Conservation (phyloP, 2,888 invertebrate species). For the Campoletis raptor region DNA sequence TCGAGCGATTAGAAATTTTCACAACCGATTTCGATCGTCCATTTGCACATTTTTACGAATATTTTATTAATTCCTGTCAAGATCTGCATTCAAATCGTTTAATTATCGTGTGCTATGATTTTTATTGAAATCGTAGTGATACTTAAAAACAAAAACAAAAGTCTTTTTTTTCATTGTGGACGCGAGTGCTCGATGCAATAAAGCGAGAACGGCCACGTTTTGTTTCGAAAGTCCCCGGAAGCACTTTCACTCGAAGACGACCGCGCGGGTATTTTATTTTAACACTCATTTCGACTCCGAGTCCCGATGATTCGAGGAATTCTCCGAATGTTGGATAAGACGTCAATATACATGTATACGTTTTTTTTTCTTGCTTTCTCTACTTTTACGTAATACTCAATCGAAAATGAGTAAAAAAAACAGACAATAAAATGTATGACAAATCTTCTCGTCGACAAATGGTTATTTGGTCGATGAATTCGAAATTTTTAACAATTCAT, state of each 20-base stretch:
- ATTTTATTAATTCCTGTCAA: not conserved
- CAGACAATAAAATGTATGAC: not conserved
- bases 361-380: constrained; percentile 12
- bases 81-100: not conserved
- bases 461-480: not conserved
- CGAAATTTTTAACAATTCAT: not conserved
- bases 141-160: constrained; percentile 5
- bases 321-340: constrained; percentile 55
- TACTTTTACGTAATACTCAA: constrained; percentile 20
- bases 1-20: too few relatives aligned
- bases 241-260: constrained; percentile 67
- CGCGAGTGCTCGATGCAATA: constrained; percentile 25
- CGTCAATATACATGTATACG: not conserved
- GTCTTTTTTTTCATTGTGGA: constrained; percentile 6
- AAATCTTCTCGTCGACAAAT: not conserved
- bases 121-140: not conserved
- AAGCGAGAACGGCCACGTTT: constrained; percentile 46
- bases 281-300: constrained; percentile 26
- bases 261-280: constrained; percentile 33
- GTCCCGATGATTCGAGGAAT: constrained; percentile 54
- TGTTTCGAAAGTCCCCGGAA: constrained; percentile 66
- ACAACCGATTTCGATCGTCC: too few relatives aligned
- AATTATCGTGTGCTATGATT: not conserved
- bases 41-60: too few relatives aligned
- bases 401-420: not conserved